phyloP scores from a whole-genome alignment of 2,888 invertebrate species.

The Aphidius colemani region DNA sequence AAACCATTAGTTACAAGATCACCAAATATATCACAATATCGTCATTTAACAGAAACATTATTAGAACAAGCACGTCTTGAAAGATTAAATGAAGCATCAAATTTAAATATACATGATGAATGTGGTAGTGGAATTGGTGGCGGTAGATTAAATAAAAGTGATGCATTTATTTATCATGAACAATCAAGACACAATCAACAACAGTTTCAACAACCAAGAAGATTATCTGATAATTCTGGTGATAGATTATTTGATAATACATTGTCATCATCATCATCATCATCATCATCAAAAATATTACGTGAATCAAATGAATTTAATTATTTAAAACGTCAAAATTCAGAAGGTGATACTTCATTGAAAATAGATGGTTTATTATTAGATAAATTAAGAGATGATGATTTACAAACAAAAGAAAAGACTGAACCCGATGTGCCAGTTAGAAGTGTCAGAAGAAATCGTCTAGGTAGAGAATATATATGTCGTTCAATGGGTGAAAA shows the following conservation, averaged over 20 bases:
- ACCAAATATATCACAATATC: slow-evolving; percentile 51
- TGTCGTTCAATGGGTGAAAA: slow-evolving; percentile 59
- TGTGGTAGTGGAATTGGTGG: no score
- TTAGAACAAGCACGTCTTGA: slow-evolving; percentile 49
- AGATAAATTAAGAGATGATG: slow-evolving; percentile 30
- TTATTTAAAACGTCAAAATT: slow-evolving; percentile 52
- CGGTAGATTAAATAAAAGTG: slow-evolving; percentile 45
- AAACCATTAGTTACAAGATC: slow-evolving; percentile 52
- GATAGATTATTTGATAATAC: slow-evolving; percentile 42
- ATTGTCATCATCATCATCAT: slow-evolving; percentile 40
- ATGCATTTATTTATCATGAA: slow-evolving; percentile 43
- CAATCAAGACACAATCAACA: slow-evolving; percentile 19
- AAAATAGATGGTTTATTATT: slow-evolving; percentile 37
- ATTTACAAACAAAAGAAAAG: slow-evolving; percentile 42
- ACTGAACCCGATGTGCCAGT: slow-evolving; percentile 57
- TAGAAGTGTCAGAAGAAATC: slow-evolving; percentile 54
- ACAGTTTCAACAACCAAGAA: slow-evolving; percentile 45
- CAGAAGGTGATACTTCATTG: slow-evolving; percentile 50
- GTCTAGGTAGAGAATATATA: slow-evolving; percentile 54
- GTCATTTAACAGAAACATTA: slow-evolving; percentile 48
- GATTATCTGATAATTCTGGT: slow-evolving; percentile 44
- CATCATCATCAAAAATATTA: slow-evolving; percentile 12
- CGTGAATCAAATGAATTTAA: slow-evolving; percentile 44
- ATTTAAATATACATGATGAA: slow-evolving; percentile 43
- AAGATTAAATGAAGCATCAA: slow-evolving; percentile 50